These are phyloP conservation scores for Tokudaia tokunoshimensis DNA, from an alignment of 2,797 vertebrate genomes.

Conservation along the genomic window DNA sequence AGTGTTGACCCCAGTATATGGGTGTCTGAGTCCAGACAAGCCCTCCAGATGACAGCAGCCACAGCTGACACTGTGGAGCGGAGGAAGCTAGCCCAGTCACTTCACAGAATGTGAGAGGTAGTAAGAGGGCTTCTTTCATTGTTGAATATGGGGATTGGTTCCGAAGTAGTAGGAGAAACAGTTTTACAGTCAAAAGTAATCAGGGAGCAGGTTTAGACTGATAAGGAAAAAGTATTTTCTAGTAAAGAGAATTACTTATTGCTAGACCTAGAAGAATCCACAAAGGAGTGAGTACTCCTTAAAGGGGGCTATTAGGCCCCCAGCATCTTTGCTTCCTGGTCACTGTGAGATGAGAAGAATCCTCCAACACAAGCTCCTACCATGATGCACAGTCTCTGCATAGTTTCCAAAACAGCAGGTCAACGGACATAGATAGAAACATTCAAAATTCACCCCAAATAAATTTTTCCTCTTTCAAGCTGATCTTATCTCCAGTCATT, in stretches of 20 bases:
- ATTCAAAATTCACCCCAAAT: not conserved
- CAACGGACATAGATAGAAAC: not conserved
- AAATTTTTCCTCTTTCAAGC: not conserved
- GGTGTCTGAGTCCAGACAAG: not conserved
- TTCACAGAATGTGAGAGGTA: not conserved
- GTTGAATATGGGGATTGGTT: not conserved
- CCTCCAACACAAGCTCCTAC: not conserved
- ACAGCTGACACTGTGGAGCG: not conserved
- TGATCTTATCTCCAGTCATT: not conserved
- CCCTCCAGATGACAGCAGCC: not conserved
- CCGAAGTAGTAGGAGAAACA: not conserved
- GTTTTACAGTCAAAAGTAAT: not conserved
- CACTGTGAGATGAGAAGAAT: not conserved
- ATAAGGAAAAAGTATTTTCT: not conserved
- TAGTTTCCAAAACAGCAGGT: not conserved
- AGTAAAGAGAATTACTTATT: not conserved
- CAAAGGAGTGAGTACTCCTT: not conserved
- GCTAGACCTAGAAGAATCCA: not conserved
- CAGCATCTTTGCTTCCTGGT: not conserved
- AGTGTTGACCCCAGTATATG: not conserved
- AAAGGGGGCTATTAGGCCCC: too few species aligned
- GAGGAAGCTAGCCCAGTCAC: not conserved
- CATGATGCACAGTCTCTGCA: not conserved
- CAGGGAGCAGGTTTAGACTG: not conserved
- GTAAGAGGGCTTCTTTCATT: not conserved